Evolutionary conservation across 2,888 invertebrate species (phyloP), one percentile per base, ranked within the genome.

Genomic region (Gasteruption jaculator): DNA sequence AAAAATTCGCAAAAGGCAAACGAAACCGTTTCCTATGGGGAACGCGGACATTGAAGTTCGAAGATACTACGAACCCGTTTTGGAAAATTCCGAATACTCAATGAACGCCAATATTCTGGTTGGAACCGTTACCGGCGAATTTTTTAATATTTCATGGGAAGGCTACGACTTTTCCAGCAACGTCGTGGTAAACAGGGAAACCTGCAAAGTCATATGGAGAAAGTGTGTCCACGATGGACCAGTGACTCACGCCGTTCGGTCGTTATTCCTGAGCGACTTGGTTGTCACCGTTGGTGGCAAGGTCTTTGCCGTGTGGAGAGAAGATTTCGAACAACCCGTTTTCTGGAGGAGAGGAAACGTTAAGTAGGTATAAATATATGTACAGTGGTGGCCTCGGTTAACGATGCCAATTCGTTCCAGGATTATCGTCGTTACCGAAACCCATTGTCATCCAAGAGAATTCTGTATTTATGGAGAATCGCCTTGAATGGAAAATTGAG

Each of bases 261-360:
- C 86, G 54, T 81, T 80, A 0, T 78, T 80, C 48, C 73, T 82
- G 41, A 71, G 73, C 19, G 73, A 81, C 43, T 58, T 87, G 5
- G 72, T 85, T 22, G 71, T 85, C 5, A 83, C 87, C 3, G 77
- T 87, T 5, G 90, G 90, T 1, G 85, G 87, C 5, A 83, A 79
- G 65, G 76, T 83, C 39, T 81, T 86, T 60, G 83, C 85, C 0
- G 66, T 89, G 39, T 89, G 89, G 89, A 79, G 78, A 49, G 82
- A 85, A 41, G 77, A 81, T 43, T 75, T 83, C 22, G 61, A 65
- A 18, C 74, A 74, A 41, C 85, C 86, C 0, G 61, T 87, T 4
- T 65, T 83, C 38, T 85, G 85, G 85, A 79, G 84, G 38, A 79
- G 77, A 51, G 74, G 79, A 10, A 71, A 75, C 2, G 71, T 53